Conservation (phyloP, 2,888 invertebrate species). For the Schizaphis graminum region DNA sequence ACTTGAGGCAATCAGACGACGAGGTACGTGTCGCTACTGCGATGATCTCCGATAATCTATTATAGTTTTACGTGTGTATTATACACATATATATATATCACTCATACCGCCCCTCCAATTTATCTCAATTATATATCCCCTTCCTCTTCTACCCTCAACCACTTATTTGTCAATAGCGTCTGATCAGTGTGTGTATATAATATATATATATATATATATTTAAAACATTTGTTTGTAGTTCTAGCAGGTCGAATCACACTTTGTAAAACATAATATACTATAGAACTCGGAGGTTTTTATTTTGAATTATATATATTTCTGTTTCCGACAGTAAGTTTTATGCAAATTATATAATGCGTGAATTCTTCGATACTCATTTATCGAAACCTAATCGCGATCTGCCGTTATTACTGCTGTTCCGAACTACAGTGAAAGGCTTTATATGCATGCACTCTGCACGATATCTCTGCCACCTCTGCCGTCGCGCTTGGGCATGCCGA, state of each 20-base stretch:
- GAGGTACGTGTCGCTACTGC: conserved; percentile 28
- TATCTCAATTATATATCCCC: too few species aligned
- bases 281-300: background rate
- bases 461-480: background rate
- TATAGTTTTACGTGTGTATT: background rate
- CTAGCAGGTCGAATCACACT: background rate
- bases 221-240: background rate
- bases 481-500: background rate
- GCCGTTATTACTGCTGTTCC: background rate
- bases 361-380: background rate
- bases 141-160: background rate
- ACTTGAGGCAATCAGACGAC: conserved; percentile 28
- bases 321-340: background rate
- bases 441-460: background rate
- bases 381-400: conserved; percentile 16
- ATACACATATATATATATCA: background rate
- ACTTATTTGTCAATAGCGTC: background rate
- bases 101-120: background rate
- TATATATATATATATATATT: too few species aligned
- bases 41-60: background rate
- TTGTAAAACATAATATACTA: background rate
- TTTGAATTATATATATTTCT: background rate
- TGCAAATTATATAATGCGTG: background rate
- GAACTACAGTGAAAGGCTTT: conserved; percentile 40
- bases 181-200: background rate